Percentiles rank a stretch among this genome's conserved stretches.
Conservation (phyloP, 1,140 invertebrate species). For the Hestina assimilis region DNA sequence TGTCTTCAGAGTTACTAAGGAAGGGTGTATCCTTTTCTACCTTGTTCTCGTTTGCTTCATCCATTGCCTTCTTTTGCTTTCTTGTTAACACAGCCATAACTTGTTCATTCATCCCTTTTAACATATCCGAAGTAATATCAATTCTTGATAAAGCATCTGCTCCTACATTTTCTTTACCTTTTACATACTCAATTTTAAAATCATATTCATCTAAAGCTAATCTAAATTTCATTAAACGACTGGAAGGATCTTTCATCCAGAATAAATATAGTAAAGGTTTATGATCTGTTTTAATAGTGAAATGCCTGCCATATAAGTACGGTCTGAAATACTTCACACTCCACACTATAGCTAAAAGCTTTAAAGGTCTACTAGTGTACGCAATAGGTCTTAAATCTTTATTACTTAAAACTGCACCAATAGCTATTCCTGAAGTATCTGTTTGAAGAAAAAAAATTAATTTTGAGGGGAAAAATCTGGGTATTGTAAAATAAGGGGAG, state of each 20-base stretch:
- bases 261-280: conserved; percentile 27
- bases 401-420: conserved; percentile 25
- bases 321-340: conserved; percentile 31
- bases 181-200: conserved; percentile 25
- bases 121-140: conserved; percentile 19
- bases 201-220: conserved; percentile 9
- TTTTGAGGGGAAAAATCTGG: conserved; percentile 21
- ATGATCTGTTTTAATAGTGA: conserved; percentile 26
- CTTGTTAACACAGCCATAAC: conserved; percentile 27
- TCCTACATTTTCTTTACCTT: conserved; percentile 26
- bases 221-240: background rate
- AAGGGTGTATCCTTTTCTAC: background rate
- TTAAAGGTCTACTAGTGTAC: conserved; percentile 28
- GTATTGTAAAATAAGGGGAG: conserved; percentile 27
- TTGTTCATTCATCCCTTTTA: conserved; percentile 26
- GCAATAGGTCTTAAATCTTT: conserved; percentile 11
- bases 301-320: conserved; percentile 25
- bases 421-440: conserved; percentile 8
- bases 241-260: conserved; percentile 14
- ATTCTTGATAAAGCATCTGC: conserved; percentile 35
- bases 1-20: background rate
- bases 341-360: conserved; percentile 40
- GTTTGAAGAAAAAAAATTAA: conserved; percentile 26
- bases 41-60: background rate
- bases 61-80: background rate